Base-by-base conservation (phyloP, 1,140 invertebrate genomes). In the Panulirus ornatus region DNA sequence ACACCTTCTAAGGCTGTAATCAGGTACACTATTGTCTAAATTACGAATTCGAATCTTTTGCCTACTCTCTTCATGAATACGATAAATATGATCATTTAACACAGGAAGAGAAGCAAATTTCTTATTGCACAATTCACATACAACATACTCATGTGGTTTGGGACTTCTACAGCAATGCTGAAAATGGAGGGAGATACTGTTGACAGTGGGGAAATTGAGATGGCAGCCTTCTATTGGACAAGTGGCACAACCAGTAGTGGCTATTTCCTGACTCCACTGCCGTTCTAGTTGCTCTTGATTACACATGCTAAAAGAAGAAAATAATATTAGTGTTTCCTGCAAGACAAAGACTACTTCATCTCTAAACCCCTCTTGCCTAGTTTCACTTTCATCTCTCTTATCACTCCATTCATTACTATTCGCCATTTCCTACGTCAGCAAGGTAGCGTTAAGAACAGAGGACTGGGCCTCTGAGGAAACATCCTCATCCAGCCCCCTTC, bases 11-110 rank as follows among this genome's bases (percentile, higher is more conserved):
- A 27, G 8, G 8, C 27, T 66, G 30, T 30, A 66, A 66, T 66
- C 58, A 16, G 54, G 54, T 58, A 58, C 19, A 11, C 9, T 58
- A 11, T n/a, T 9, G 27, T 66, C n/a, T 30, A 66, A 66, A 30
- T 30, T 66, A 27, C n/a, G 58, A 9, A 66, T 66, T 66, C 22
- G 22, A 66, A 66, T 66, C 6, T 66, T 66, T 8, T 66, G 58
- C n/a, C 27, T 66, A 30, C n/a, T 27, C 58, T 66, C 58, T 66
- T 6, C 58, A 30, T 66, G 58, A 27, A 66, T 66, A 66, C 30
- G 58, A 66, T 30, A 66, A 66, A 66, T 30, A 66, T 66, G 58
- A 8, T 66, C 58, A 66, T 66, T 27, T 30, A 66, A 30, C 58
- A 66, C 30, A 30, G 5, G n/a, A 66, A 27, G 8, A 22, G 58